phyloP scores from a whole-genome alignment of 2,888 invertebrate species.

The Watsonalla binaria region DNA sequence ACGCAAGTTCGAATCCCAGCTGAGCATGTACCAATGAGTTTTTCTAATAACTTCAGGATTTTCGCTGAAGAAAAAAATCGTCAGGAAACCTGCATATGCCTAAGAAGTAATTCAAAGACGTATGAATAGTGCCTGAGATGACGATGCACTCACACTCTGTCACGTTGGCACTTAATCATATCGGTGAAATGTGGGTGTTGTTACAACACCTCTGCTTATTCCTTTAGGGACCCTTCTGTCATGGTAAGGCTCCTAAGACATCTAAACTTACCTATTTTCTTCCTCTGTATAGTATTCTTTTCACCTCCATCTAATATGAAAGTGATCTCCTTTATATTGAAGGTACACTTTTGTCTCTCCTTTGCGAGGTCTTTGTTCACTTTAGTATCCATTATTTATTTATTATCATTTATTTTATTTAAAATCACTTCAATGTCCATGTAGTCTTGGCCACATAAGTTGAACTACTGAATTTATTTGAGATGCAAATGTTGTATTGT shows the following conservation, averaged over 20 bases:
- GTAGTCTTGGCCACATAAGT: background rate
- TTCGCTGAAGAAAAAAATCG: too few species aligned
- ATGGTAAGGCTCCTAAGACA: background rate
- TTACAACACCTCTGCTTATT: too few species aligned
- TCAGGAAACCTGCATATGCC: too few species aligned
- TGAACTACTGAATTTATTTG: background rate
- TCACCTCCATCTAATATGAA: constrained; percentile 86
- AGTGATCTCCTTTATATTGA: constrained; percentile 85
- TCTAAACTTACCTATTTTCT: constrained; percentile 50
- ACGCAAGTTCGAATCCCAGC: too few species aligned
- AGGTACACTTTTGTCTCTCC: constrained; percentile 85
- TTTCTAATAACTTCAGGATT: too few species aligned
- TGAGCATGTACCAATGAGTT: too few species aligned
- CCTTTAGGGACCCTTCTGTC: too few species aligned
- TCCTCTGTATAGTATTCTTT: constrained; percentile 83
- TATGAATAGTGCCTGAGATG: too few species aligned
- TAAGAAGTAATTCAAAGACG: too few species aligned
- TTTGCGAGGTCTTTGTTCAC: constrained; percentile 83
- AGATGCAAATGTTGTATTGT: background rate
- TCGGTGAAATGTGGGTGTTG: too few species aligned
- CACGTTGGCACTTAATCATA: too few species aligned
- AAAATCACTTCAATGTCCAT: background rate
- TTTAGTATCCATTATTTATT: constrained; percentile 11
- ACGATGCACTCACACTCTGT: too few species aligned
- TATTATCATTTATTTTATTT: background rate